Percentiles rank a stretch among this genome's conserved stretches.
Conservation (phyloP, 2,888 invertebrate genomes). For the Pogonocherus hispidulus region DNA sequence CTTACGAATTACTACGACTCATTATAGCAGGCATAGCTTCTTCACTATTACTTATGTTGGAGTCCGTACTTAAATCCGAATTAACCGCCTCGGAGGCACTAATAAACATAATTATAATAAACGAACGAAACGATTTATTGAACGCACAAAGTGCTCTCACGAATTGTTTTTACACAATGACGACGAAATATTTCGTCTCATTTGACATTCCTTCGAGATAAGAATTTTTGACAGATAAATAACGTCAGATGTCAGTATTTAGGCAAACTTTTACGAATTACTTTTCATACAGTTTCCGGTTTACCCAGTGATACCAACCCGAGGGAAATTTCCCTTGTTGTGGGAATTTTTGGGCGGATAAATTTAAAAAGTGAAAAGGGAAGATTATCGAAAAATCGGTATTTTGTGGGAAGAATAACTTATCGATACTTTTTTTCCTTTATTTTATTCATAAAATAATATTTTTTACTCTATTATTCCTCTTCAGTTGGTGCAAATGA, state of each 20-base stretch:
- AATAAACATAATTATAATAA: constrained; percentile 68
- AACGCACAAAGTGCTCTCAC: constrained; percentile 24
- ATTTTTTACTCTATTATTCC: too few relatives aligned
- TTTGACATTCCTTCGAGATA: constrained; percentile 32
- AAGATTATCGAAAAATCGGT: too few relatives aligned
- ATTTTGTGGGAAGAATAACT: too few relatives aligned
- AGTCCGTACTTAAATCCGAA: constrained; percentile 63
- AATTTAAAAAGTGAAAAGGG: too few relatives aligned
- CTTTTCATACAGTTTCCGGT: not conserved
- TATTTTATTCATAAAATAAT: too few relatives aligned
- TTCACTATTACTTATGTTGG: constrained; percentile 60
- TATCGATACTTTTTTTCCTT: too few relatives aligned
- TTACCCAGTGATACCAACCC: too few relatives aligned
- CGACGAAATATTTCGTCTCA: constrained; percentile 28
- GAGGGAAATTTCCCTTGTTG: too few relatives aligned
- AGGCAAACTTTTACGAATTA: not conserved
- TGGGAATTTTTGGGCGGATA: not conserved
- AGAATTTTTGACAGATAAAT: constrained; percentile 14
- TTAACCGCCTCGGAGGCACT: constrained; percentile 67
- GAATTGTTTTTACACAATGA: constrained; percentile 36
- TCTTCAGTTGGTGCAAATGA: too few relatives aligned
- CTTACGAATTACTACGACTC: constrained; percentile 66
- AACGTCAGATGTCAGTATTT: constrained; percentile 5
- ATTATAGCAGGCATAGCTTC: constrained; percentile 68
- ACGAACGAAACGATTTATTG: constrained; percentile 38